These are phyloP conservation scores for Oxygymnocypris stewartii DNA, from an alignment of 2,113 vertebrate species.

Conservation along the genomic window DNA sequence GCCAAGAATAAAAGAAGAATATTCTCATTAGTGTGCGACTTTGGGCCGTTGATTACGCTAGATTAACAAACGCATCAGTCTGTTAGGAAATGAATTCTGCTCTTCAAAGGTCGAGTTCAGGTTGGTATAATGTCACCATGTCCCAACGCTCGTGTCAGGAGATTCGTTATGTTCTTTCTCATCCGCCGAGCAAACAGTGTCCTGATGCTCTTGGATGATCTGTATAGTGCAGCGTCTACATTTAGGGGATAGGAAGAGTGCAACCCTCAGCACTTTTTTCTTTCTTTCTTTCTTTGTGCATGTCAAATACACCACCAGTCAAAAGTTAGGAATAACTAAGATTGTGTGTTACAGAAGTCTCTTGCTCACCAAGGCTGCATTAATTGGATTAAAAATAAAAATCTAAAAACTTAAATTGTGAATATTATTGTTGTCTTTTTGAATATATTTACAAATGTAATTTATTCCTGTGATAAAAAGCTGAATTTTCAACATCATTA, in stretches of 20 bases:
- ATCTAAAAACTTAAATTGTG: no score
- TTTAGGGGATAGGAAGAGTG: neutral
- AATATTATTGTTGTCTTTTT: no score
- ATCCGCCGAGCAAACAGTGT: neutral
- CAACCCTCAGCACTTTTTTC: no score
- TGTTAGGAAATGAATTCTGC: slow-evolving; percentile 30
- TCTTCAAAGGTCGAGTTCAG: slow-evolving; percentile 46
- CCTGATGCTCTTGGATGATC: neutral
- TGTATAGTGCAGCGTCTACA: neutral
- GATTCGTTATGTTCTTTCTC: slow-evolving; percentile 19
- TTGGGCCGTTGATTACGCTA: slow-evolving; percentile 19
- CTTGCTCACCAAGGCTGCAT: no score
- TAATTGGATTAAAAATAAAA: no score
- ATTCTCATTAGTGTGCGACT: slow-evolving; percentile 7
- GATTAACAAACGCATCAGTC: slow-evolving; percentile 47
- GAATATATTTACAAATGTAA: no score
- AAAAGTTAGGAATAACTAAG: neutral
- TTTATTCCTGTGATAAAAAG: no score
- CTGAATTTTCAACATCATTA: neutral
- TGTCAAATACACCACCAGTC: neutral
- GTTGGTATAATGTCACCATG: slow-evolving; percentile 42
- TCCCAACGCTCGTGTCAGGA: slow-evolving; percentile 33
- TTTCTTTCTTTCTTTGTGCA: no score
- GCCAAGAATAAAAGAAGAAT: neutral
- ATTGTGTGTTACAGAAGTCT: neutral